Conservation (phyloP, 1,140 invertebrate species). For the Aphelenchoides fujianensis region DNA sequence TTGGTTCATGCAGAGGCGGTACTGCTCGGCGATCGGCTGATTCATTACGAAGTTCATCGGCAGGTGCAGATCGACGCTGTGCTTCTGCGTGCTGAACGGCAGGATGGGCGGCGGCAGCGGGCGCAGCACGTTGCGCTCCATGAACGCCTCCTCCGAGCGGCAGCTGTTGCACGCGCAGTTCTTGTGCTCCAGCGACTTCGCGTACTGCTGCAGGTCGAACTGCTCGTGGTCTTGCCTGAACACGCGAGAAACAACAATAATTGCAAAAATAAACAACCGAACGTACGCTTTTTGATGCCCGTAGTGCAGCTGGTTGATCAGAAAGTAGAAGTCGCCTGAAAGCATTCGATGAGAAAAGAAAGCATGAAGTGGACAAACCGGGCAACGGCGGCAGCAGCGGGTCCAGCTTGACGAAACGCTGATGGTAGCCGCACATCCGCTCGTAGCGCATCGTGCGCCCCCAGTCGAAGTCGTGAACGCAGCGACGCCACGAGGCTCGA, state of each 20-base stretch:
- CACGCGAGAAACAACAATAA: too few relatives aligned
- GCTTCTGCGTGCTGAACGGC: neutral
- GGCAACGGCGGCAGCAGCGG: neutral
- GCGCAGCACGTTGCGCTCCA: too few relatives aligned
- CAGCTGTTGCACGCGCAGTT: too few relatives aligned
- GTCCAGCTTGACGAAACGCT: neutral
- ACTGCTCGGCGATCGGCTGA: neutral
- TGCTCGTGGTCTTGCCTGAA: too few relatives aligned
- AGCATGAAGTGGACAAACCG: neutral
- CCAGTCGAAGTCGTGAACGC: neutral
- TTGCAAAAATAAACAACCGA: too few relatives aligned
- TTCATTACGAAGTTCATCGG: neutral
- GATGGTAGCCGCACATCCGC: neutral
- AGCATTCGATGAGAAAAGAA: neutral
- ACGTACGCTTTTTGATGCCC: neutral
- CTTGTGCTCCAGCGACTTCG: too few relatives aligned
- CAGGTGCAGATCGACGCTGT: neutral
- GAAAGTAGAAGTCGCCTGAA: conserved; percentile 1
- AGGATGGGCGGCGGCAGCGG: neutral
- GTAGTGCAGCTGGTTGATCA: neutral
- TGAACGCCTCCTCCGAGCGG: too few relatives aligned
- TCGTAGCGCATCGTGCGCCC: neutral
- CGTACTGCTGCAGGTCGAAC: too few relatives aligned
- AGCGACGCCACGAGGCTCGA: too few relatives aligned
- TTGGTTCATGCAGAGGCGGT: neutral